phyloP scores from a whole-genome alignment of 1,140 invertebrate species.

The Physella acuta region DNA sequence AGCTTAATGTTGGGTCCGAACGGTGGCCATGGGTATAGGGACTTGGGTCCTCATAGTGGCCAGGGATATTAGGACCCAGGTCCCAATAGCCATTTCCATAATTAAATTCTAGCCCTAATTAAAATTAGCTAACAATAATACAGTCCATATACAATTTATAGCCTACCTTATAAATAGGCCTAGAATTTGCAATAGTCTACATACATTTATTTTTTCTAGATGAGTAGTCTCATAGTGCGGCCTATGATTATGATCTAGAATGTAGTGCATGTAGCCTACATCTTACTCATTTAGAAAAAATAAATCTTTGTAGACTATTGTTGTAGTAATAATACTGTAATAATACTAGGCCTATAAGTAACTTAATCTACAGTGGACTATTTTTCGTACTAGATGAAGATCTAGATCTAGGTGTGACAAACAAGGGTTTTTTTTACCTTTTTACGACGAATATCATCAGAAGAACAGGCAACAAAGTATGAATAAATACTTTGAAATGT shows the following conservation, averaged over 20 bases:
- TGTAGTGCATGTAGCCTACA: too few relatives aligned
- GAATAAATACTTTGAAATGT: constrained; percentile 76
- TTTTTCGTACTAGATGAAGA: neutral
- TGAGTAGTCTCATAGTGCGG: neutral
- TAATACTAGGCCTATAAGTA: neutral
- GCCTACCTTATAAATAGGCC: too few relatives aligned
- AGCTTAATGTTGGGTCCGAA: too few relatives aligned
- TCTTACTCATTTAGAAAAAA: too few relatives aligned
- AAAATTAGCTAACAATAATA: too few relatives aligned
- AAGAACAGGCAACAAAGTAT: constrained; percentile 74
- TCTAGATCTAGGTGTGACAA: neutral
- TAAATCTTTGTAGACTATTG: neutral
- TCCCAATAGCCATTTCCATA: too few relatives aligned
- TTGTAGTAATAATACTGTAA: neutral
- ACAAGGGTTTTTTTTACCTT: constrained; percentile 64
- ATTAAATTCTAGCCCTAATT: too few relatives aligned
- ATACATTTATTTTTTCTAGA: neutral
- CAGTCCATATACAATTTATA: too few relatives aligned
- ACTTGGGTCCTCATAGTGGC: too few relatives aligned
- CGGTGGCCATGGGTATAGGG: too few relatives aligned
- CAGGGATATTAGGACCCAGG: too few relatives aligned
- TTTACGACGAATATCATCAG: constrained; percentile 70
- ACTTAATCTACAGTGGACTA: neutral
- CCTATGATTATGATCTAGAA: neutral
- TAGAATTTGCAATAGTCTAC: too few relatives aligned